Evolutionary conservation across 2,797 vertebrate species (phyloP), one percentile per base, ranked within the genome.

Genomic region (Cuculus canorus): DNA sequence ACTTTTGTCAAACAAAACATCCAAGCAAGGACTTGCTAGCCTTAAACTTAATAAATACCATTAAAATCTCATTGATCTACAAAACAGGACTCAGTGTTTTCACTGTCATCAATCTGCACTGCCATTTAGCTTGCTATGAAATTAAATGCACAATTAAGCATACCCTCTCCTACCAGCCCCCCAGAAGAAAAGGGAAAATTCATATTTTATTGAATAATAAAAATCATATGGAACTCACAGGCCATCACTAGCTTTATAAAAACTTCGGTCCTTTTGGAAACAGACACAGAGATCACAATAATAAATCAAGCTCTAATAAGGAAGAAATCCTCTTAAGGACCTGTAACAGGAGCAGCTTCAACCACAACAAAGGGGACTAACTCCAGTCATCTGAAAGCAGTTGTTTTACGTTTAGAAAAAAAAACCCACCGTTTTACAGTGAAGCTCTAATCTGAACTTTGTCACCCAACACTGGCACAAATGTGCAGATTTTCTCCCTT

Each of bases 221-320:
- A 93, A 92, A 90, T 52, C 8, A 43, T 3, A 71, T 0, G 0
- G 23, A 88, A 93, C 22, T 68, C 54, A 5, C 2, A 15, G 75
- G 56, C 70, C 41, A 53, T 56, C 53, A 48, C 17, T 23, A 82
- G 50, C 33, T 83, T 72, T 61, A 50, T 13, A 47, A 45, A 81
- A 94, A 73, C 27, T 35, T 88, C 23, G 65, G 24, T 21, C 61
- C 53, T 76, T 81, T 53, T 35, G 39, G 39, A 95, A 66, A 68
- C 25, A 37, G 82, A 64, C 27, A 66, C 17, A 66, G 27, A 76
- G 43, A 78, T 61, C 47, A 48, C 47, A 48, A 48, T 48, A 92
- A 71, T 70, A 94, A 77, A 72, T 7, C 41, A 64, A 70, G 22
- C 25, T 77, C 85, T 94, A 93, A 88, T 50, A 94, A 59, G 76